These are phyloP conservation scores for Ginglymostoma cirratum DNA, from an alignment of 2,113 vertebrate species.

Conservation along the genomic window DNA sequence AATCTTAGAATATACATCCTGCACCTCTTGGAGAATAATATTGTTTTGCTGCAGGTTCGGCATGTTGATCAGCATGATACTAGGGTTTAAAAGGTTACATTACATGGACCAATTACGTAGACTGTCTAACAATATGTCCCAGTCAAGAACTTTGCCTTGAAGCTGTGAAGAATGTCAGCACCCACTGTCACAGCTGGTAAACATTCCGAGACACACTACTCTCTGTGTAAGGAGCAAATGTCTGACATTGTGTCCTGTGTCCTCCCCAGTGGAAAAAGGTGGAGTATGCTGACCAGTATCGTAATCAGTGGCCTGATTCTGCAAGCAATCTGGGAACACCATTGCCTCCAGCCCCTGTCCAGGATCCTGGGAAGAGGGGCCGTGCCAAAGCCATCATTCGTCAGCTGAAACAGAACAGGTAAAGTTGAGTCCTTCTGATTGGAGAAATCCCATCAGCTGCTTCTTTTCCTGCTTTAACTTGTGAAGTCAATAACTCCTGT, in stretches of 20 bases:
- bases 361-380: conserved; percentile 45
- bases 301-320: neutral
- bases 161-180: neutral
- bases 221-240: neutral
- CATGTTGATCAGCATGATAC: neutral
- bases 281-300: conserved; percentile 52
- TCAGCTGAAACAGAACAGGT: conserved; percentile 40
- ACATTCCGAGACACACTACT: too few species aligned
- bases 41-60: neutral
- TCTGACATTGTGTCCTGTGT: neutral
- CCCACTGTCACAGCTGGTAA: too few species aligned
- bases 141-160: neutral
- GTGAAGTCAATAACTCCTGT: neutral
- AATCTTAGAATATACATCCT: neutral
- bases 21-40: neutral
- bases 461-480: neutral
- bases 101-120: neutral
- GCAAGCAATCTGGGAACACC: neutral
- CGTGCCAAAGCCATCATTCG: conserved; percentile 46
- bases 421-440: neutral
- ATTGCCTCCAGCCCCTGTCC: conserved; percentile 7
- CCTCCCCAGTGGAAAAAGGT: conserved; percentile 41
- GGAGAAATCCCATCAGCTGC: neutral
- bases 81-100: too few species aligned
- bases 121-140: too few species aligned